Evolutionary conservation across 2,888 invertebrate genomes (phyloP), one percentile per base, ranked within the genome.

Genomic region (Pediacus dermestoides): DNA sequence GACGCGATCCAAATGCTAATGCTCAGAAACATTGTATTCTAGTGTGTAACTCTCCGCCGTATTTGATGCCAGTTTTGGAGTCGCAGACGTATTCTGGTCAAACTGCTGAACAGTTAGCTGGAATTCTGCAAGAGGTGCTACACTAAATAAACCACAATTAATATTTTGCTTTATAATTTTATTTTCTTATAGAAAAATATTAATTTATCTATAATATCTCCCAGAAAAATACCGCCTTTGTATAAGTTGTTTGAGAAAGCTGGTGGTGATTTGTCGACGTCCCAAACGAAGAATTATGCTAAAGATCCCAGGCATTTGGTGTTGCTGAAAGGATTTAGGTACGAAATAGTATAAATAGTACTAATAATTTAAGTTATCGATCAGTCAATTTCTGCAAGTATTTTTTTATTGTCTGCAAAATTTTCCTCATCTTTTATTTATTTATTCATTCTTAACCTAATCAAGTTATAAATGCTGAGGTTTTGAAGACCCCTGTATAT

Each of bases 31-130:
- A 90, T 64, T 85, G 89, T 49, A 76, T 91, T 39, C 70, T 95
- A 6, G 77, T 95, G 18, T 93, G 93, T 65, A 92, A 91, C 63
- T 93, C 93, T 2, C 86, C 92, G 0, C 93, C 94, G 0, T 94
- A 93, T 67, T 80, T 83, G n/a, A 77, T 90, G 49, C 86, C 88
- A 13, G 89, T 88, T 59, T 77, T 77, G 57, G 88, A 89, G 63
- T 81, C 81, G 32, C 78, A 78, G 56, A 73, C 76, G 14, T 88
- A 81, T 66, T 73, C 78, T 13, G 87, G 86, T 1, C 82, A 82
- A 58, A 85, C 84, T 2, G 81, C 87, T n/a, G 94, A 95, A 50
- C 88, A 90, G 58, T 72, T 93, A 23, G 90, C 91, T 0, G 72
- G 78, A 0, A 64, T 85, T 49, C 79, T 92, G 50, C 79, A 80